These are phyloP conservation scores for Enoplosus armatus DNA, from an alignment of 2,797 vertebrate genomes.

Conservation along the genomic window DNA sequence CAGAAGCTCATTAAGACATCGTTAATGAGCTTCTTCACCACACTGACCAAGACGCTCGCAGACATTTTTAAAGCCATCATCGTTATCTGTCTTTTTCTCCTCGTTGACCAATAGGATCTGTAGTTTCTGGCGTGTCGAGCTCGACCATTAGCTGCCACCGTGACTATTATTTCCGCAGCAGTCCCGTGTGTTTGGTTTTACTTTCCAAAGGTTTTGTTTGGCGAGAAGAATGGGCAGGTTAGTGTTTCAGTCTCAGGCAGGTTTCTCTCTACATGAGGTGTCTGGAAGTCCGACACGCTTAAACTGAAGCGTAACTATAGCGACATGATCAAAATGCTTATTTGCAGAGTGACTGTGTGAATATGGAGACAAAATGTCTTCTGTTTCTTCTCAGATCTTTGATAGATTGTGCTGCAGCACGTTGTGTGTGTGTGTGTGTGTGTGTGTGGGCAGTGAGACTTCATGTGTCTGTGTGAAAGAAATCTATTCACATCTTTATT, in stretches of 20 bases:
- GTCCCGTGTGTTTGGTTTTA: slow-evolving; percentile 20
- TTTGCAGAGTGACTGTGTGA: background rate
- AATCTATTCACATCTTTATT: slow-evolving; percentile 26
- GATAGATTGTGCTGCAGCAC: slow-evolving; percentile 12
- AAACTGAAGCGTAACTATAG: background rate
- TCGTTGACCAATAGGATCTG: background rate
- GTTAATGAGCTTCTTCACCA: background rate
- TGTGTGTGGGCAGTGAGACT: slow-evolving; percentile 42
- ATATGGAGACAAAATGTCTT: background rate
- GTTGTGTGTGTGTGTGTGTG: slow-evolving; percentile 33
- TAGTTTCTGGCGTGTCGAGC: background rate
- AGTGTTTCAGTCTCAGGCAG: slow-evolving; percentile 37
- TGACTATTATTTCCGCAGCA: slow-evolving; percentile 8
- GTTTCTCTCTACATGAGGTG: slow-evolving; percentile 8
- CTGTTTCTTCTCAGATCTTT: slow-evolving; percentile 4
- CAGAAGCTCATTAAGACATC: background rate
- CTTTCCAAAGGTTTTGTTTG: slow-evolving; percentile 37
- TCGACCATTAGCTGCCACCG: too few relatives aligned
- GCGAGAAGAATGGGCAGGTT: slow-evolving; percentile 40
- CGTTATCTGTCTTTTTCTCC: background rate
- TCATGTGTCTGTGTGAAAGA: slow-evolving; percentile 26
- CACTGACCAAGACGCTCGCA: background rate
- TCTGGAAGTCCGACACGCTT: background rate
- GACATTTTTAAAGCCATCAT: background rate
- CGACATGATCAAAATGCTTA: background rate